These are phyloP conservation scores for Pelmatolapia mariae DNA, from an alignment of 2,113 vertebrate genomes.

Conservation along the genomic window DNA sequence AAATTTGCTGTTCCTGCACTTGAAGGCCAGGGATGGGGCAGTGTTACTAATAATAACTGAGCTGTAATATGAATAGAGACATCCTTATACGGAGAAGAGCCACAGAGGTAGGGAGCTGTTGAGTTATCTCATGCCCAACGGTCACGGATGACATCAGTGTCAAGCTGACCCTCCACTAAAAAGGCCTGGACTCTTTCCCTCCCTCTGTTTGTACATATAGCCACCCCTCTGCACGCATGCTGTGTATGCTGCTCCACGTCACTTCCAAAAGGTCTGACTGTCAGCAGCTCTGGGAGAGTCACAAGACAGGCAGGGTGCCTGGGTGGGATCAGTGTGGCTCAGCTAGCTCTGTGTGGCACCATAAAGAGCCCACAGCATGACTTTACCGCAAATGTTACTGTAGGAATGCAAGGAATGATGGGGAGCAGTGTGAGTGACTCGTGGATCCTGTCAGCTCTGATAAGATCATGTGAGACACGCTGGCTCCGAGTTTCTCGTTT, in stretches of 20 bases:
- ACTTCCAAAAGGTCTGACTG: slow-evolving; percentile 30
- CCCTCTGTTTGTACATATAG: neutral
- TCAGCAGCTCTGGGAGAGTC: slow-evolving; percentile 27
- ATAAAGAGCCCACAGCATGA: neutral
- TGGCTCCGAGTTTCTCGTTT: neutral
- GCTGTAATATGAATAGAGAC: slow-evolving; percentile 39
- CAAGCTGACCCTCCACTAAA: slow-evolving; percentile 42
- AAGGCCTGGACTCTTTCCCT: slow-evolving; percentile 16
- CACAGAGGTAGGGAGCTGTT: slow-evolving; percentile 1
- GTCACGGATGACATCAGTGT: slow-evolving; percentile 56
- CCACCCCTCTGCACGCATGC: neutral
- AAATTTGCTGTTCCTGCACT: slow-evolving; percentile 5
- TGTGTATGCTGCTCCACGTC: neutral
- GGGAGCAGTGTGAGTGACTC: slow-evolving; percentile 29
- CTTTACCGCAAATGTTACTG: neutral
- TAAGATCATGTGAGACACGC: slow-evolving; percentile 46
- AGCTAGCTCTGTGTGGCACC: neutral
- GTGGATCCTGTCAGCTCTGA: slow-evolving; percentile 43
- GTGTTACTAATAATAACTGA: slow-evolving; percentile 49
- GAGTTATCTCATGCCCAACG: slow-evolving; percentile 38
- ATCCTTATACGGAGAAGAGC: slow-evolving; percentile 58
- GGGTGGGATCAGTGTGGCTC: neutral
- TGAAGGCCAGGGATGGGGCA: neutral
- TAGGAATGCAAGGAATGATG: slow-evolving; percentile 58
- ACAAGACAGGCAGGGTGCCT: neutral